phyloP scores from a whole-genome alignment of 92 coral and sea anemone genomes.

The Ricordea florida region DNA sequence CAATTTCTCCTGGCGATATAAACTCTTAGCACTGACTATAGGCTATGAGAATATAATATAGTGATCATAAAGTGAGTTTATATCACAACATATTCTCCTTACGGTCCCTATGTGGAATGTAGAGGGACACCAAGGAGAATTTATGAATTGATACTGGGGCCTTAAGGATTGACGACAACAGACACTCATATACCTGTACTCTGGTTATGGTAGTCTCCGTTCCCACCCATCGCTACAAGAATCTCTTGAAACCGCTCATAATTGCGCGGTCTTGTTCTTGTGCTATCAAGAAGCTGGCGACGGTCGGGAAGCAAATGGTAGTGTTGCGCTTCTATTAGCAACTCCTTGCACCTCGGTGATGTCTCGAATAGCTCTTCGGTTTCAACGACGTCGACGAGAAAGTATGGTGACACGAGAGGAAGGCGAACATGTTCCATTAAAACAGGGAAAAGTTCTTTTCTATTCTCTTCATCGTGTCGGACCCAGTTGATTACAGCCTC shows the following conservation, averaged over 20 bases:
- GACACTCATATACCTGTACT: conserved; percentile 74
- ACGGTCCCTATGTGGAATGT: too few relatives aligned
- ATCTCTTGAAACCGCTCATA: conserved; percentile 96
- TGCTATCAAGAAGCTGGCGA: conserved; percentile 77
- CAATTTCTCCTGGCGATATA: too few relatives aligned
- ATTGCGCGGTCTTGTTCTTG: conserved; percentile 91
- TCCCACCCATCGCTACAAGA: conserved; percentile 93
- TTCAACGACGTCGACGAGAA: conserved; percentile 93
- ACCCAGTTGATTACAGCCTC: conserved; percentile 95
- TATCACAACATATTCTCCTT: too few relatives aligned
- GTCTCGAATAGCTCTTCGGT: conserved; percentile 82
- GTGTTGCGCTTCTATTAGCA: conserved; percentile 95
- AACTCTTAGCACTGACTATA: too few relatives aligned
- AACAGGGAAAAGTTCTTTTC: conserved; percentile 71
- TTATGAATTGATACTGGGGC: too few relatives aligned
- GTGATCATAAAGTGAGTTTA: too few relatives aligned
- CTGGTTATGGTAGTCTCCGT: conserved; percentile 89
- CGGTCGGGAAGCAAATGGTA: conserved; percentile 99
- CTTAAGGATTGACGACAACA: not conserved
- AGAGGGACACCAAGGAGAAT: too few relatives aligned
- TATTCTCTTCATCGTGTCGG: conserved; percentile 71
- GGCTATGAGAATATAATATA: too few relatives aligned
- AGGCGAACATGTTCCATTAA: conserved; percentile 85
- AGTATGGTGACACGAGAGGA: conserved; percentile 95
- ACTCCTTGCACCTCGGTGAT: conserved; percentile 79